Conservation (phyloP, 1,140 invertebrate genomes). For the Temnothorax nylanderi region DNA sequence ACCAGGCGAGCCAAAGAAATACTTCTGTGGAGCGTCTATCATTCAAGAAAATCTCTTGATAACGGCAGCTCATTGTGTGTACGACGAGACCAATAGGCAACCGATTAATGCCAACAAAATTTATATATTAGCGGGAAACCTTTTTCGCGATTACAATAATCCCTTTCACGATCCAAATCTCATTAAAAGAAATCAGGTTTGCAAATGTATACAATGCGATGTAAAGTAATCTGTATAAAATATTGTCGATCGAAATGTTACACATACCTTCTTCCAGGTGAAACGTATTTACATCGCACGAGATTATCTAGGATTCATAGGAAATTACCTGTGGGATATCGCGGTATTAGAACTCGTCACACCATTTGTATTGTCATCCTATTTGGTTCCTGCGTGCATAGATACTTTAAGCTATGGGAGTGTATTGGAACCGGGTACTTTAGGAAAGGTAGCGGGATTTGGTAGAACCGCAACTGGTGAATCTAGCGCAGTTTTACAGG, state of each 20-base stretch:
- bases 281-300: constrained; percentile 78
- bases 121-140: constrained; percentile 78
- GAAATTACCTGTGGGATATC: constrained; percentile 81
- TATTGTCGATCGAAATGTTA: background rate
- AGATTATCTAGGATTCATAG: constrained; percentile 77
- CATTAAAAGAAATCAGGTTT: constrained; percentile 74
- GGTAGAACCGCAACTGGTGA: constrained; percentile 77
- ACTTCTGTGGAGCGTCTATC: constrained; percentile 82
- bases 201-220: constrained; percentile 6
- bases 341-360: constrained; percentile 78
- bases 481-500: constrained; percentile 77
- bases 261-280: constrained; percentile 74
- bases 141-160: constrained; percentile 79
- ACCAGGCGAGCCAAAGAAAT: constrained; percentile 68
- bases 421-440: constrained; percentile 72
- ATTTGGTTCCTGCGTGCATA: constrained; percentile 79
- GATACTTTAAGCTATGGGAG: constrained; percentile 71
- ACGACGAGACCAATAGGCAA: constrained; percentile 64
- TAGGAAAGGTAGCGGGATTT: constrained; percentile 82
- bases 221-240: background rate
- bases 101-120: background rate
- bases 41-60: constrained; percentile 79
- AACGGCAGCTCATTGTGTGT: constrained; percentile 84
- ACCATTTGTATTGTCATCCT: constrained; percentile 76
- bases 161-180: constrained; percentile 66